phyloP scores from a whole-genome alignment of 2,113 vertebrate genomes.

The Drymodes brunneopygia region DNA sequence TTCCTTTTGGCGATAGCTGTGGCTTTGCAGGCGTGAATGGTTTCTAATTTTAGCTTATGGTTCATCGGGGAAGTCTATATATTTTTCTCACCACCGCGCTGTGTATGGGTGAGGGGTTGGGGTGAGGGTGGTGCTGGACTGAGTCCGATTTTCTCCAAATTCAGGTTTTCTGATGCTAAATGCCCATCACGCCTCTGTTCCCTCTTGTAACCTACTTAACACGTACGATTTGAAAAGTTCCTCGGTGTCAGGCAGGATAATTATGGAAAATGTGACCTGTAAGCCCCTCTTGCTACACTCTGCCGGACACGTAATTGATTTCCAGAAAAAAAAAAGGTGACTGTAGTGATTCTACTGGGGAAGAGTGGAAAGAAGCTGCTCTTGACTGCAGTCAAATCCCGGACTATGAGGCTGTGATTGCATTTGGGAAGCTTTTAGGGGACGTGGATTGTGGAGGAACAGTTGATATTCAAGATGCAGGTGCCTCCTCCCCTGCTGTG shows the following conservation, averaged over 20 bases:
- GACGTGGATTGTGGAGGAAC: not conserved
- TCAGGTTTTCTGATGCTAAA: not conserved
- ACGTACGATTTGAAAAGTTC: not conserved
- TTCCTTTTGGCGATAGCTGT: conserved; percentile 48
- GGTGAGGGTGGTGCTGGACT: not conserved
- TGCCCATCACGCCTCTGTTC: not conserved
- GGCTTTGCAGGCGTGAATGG: conserved; percentile 54
- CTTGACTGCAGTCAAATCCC: not conserved
- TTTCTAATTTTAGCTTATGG: conserved; percentile 60
- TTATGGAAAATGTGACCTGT: conserved; percentile 26
- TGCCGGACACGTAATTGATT: conserved; percentile 37
- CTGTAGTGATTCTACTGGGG: not conserved
- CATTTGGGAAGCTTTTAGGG: not conserved
- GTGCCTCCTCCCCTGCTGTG: not conserved
- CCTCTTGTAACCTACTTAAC: not conserved
- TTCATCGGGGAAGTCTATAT: conserved; percentile 1
- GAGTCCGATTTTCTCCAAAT: not conserved
- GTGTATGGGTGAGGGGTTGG: not conserved
- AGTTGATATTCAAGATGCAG: not conserved
- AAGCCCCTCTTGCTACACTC: conserved; percentile 8
- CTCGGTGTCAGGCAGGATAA: not conserved
- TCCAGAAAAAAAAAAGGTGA: not conserved
- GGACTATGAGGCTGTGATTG: not conserved
- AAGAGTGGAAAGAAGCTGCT: not conserved
- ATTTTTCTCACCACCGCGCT: not conserved